Conservation (phyloP, 2,888 invertebrate genomes). For the Quadroppia sp. region DNA sequence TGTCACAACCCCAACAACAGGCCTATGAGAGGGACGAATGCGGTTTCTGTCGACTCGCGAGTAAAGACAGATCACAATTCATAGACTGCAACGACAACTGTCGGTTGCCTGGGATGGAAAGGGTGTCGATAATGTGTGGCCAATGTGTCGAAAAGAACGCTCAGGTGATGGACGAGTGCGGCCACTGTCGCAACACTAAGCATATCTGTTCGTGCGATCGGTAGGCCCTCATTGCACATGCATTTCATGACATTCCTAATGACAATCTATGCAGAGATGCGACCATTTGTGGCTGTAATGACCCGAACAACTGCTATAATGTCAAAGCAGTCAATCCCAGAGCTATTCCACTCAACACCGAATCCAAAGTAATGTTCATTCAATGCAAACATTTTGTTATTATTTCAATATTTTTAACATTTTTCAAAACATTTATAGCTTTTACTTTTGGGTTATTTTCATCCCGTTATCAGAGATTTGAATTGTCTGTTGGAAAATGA, state of each 20-base stretch:
- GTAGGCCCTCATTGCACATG: conserved; percentile 28
- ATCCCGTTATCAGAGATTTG: conserved; percentile 35
- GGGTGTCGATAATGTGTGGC: conserved; percentile 43
- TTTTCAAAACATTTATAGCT: conserved; percentile 27
- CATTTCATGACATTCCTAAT: not conserved
- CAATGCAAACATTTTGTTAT: not conserved
- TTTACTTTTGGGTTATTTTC: conserved; percentile 41
- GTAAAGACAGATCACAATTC: conserved; percentile 42
- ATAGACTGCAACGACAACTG: conserved; percentile 47
- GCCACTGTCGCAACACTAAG: conserved; percentile 45
- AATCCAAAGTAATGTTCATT: conserved; percentile 17
- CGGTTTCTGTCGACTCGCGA: conserved; percentile 44
- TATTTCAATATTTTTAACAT: not conserved
- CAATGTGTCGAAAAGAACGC: conserved; percentile 44
- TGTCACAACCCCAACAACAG: conserved; percentile 27
- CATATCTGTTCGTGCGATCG: conserved; percentile 46
- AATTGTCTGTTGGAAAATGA: conserved; percentile 40
- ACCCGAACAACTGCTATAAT: conserved; percentile 42
- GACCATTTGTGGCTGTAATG: conserved; percentile 42
- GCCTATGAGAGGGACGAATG: conserved; percentile 44
- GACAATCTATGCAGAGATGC: conserved; percentile 32
- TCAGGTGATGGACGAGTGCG: conserved; percentile 46
- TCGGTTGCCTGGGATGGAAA: conserved; percentile 44
- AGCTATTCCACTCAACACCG: conserved; percentile 24
- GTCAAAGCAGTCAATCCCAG: conserved; percentile 36